Evolutionary conservation across 1,140 invertebrate genomes (phyloP), one percentile per base, ranked within the genome.

Genomic region (Manduca sexta): DNA sequence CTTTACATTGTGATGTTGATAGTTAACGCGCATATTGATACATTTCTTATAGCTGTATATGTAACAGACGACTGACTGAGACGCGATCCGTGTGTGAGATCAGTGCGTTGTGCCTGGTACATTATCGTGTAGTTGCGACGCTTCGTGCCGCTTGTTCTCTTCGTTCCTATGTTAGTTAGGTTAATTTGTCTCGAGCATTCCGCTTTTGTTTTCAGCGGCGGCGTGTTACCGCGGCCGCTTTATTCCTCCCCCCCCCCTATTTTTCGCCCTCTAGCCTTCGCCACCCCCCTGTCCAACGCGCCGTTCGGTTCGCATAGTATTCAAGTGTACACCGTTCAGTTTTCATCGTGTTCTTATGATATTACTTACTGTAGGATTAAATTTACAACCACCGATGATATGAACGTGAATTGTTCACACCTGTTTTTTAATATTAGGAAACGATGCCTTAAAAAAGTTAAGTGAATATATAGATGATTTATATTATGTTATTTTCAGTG

Each of bases 401-500:
- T 58, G 65, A 52, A 75, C 55, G n/a, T 47, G 70, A 65, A 55
- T 64, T 60, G 52, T 68, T 78, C 74, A 71, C 67, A 69, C 54
- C 72, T 70, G 73, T 79, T 78, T 75, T n/a, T 62, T 57, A 82
- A 83, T 80, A 73, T 83, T 76, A 79, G 73, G 74, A 78, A 84
- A 83, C 54, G 79, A 78, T 82, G 81, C 81, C 79, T 84, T 83
- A 83, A 67, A 78, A 83, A 76, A 71, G 75, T 76, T 84, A 81
- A 83, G 79, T 82, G 68, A 76, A 78, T 83, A 82, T 79, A 84
- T 62, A 84, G 74, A 83, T 78, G 69, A 71, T 84, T 84, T 81
- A 79, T 81, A 78, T 83, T 83, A 74, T 80, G 78, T 85, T 83
- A 76, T 68, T 76, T 81, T 83, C 74, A 79, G 76, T 83, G 74